Evolutionary conservation across 2,888 invertebrate genomes (phyloP), one percentile per base, ranked within the genome.

Genomic region (Ypsolopha scabrella): DNA sequence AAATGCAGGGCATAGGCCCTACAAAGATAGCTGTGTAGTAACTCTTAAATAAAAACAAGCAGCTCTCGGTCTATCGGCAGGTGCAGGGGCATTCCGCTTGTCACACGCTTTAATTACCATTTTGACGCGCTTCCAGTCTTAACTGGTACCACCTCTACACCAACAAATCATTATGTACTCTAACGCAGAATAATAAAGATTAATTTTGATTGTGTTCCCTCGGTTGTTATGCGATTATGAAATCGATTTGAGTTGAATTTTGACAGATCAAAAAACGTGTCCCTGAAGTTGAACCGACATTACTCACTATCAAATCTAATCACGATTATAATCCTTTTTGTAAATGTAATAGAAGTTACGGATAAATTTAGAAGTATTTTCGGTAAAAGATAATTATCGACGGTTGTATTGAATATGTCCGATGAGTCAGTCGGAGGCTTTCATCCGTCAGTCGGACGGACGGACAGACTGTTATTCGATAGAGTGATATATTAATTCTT

Each of bases 401-500:
- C 53, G 60, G 61, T 58, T 61, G 62, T 69, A 64, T 69, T 68
- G 65, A 67, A 67, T 66, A 65, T 66, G 60, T 65, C 60, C 58
- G 60, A 58, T 61, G 59, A 58, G 57, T 59, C 60, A 62, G 61
- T 64, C 61, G 58, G 66, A 58, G 55, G 61, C 70, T 67, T 71
- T 67, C 71, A 72, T 72, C 70, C 64, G 70, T 70, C 69, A 72
- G 60, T 57, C 54, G 34, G 61, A 60, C 60, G 58, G 68, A 62
- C 63, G 55, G 66, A 55, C 62, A 60, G 67, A 63, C 67, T 58
- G 66, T 65, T 59, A 61, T 58, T 58, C 59, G 61, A 65, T 62
- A 58, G 64, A 66, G 68, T 72, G 72, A 73, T 72, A 62, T 72
- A 72, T 71, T 69, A 68, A 68, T 65, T 62, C 62, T 60, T 64